Evolutionary conservation across 2,797 vertebrate genomes (phyloP).

Genomic region (Aselliscus stoliczkanus): DNA sequence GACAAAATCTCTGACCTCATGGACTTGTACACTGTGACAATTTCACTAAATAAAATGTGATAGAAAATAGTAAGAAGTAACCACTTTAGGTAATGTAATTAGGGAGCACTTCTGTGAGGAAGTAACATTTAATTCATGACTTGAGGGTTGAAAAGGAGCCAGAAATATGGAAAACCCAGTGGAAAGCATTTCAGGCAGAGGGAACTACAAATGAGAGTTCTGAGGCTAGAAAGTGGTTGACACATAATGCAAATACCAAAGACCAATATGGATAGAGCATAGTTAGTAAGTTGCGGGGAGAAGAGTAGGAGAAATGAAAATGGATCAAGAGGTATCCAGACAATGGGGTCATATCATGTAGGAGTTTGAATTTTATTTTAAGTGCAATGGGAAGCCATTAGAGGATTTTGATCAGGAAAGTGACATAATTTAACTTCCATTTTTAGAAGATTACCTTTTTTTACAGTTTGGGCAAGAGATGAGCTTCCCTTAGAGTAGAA

Average conservation of each 20-base stretch:
- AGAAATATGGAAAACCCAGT: background rate
- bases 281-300: background rate
- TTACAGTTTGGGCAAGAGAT: background rate
- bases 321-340: background rate
- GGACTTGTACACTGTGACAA: background rate
- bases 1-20: background rate
- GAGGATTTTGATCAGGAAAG: background rate
- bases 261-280: background rate
- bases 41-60: conserved; percentile 3
- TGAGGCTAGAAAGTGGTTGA: background rate
- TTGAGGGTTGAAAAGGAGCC: background rate
- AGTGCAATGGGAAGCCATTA: background rate
- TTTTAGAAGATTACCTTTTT: background rate
- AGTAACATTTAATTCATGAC: background rate
- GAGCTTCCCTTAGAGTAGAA: background rate
- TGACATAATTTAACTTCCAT: background rate
- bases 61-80: background rate
- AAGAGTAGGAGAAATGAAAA: background rate
- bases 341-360: background rate
- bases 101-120: background rate
- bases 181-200: background rate
- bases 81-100: background rate
- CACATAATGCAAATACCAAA: background rate
- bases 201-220: background rate
- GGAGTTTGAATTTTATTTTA: conserved; percentile 13